Conservation (phyloP, 2,113 vertebrate genomes). For the Halichoerus grypus region DNA sequence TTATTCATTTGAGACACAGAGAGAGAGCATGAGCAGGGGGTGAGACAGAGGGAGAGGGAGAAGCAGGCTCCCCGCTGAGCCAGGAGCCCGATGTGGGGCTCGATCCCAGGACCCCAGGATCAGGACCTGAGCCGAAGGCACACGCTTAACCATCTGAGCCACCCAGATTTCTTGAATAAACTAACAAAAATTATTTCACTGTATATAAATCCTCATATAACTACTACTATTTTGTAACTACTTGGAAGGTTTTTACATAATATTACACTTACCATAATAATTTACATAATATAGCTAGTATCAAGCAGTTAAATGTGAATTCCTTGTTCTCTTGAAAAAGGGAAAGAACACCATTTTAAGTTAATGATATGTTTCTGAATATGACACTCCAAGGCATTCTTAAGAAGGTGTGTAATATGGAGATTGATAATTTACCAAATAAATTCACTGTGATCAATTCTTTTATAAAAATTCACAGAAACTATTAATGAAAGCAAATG, state of each 20-base stretch:
- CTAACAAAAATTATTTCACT: slow-evolving; percentile 71
- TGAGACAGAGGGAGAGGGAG: too few species aligned
- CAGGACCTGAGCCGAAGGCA: too few species aligned
- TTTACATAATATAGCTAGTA: slow-evolving; percentile 77
- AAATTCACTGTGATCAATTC: slow-evolving; percentile 78
- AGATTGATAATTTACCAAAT: slow-evolving; percentile 81
- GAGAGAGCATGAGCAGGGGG: too few species aligned
- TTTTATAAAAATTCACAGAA: slow-evolving; percentile 81
- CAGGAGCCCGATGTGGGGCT: too few species aligned
- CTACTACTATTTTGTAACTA: neutral
- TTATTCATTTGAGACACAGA: too few species aligned
- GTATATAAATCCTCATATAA: slow-evolving; percentile 57
- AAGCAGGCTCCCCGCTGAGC: too few species aligned
- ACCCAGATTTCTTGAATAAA: neutral
- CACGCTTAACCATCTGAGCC: too few species aligned
- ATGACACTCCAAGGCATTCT: slow-evolving; percentile 64
- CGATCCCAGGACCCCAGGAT: too few species aligned
- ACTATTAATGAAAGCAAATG: slow-evolving; percentile 83
- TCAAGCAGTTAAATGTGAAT: slow-evolving; percentile 79
- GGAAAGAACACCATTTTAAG: slow-evolving; percentile 77
- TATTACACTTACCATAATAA: slow-evolving; percentile 74
- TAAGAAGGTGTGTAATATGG: slow-evolving; percentile 54
- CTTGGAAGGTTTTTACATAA: slow-evolving; percentile 53
- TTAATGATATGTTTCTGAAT: slow-evolving; percentile 76
- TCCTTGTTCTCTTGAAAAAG: slow-evolving; percentile 81